phyloP scores from a whole-genome alignment of 2,888 invertebrate genomes.

The Ischnus inquisitorius region DNA sequence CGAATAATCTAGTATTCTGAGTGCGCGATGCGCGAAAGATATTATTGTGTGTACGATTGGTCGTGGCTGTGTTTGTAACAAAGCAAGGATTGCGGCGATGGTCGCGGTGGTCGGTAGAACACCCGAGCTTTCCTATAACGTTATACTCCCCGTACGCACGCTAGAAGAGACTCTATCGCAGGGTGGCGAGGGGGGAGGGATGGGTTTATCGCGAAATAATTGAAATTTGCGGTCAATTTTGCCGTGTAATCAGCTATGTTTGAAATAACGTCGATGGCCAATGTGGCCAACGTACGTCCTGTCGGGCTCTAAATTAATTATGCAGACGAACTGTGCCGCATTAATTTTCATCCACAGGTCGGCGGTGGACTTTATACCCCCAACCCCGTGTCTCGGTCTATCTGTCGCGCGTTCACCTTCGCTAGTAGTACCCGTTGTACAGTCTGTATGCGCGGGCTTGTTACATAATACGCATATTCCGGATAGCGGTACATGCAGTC shows the following conservation, averaged over 20 bases:
- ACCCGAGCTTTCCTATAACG: slow-evolving; percentile 60
- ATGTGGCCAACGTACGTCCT: slow-evolving; percentile 71
- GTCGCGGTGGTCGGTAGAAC: slow-evolving; percentile 66
- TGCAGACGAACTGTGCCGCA: slow-evolving; percentile 80
- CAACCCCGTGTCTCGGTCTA: neutral
- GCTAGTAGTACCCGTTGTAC: too few species aligned
- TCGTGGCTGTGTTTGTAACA: slow-evolving; percentile 10
- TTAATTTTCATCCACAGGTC: slow-evolving; percentile 78
- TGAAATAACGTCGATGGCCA: slow-evolving; percentile 81
- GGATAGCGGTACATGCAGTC: neutral
- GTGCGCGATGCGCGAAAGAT: neutral
- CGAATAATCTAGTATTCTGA: neutral
- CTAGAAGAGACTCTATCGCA: too few species aligned
- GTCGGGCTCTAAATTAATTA: slow-evolving; percentile 81
- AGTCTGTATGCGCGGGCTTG: neutral
- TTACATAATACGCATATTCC: slow-evolving; percentile 6
- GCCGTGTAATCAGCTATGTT: slow-evolving; percentile 81
- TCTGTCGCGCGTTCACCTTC: neutral
- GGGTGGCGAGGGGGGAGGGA: too few species aligned
- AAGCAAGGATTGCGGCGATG: slow-evolving; percentile 35
- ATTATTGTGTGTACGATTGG: neutral
- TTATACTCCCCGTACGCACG: neutral
- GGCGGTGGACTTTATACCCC: slow-evolving; percentile 8
- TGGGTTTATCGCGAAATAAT: slow-evolving; percentile 82
- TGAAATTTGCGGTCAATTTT: slow-evolving; percentile 83